Base-by-base conservation (phyloP, 2,797 vertebrate species). In the Pangasius mekongensis region DNA sequence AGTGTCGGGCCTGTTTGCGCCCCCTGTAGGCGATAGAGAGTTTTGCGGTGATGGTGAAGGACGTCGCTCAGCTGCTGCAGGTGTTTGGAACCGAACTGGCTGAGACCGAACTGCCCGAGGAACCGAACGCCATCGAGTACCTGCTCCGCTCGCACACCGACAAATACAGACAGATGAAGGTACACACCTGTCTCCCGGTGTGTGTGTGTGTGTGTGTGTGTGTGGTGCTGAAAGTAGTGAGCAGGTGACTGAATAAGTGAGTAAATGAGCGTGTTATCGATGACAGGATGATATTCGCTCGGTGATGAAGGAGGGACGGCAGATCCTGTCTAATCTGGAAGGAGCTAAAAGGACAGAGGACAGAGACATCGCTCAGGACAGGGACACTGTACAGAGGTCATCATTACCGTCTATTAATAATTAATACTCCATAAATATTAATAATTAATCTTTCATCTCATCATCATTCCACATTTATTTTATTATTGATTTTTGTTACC, bases 1-100 rank as follows among this genome's bases (percentile, higher is more conserved):
- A 80, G 60, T 30, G 27, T 27, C 43, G 30, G 62, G 30, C 83
- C 60, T 89, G 83, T 80, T 80, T 76, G 39, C 27, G 71, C 86
- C 88, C 43, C 82, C 43, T 91, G 64, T 94, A 99, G 98, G 97
- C 98, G 11, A 99, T 99, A 30, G 98, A 99, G 96, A 98, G 96
- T 10, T 99, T 99, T 95, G 98, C 98, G 0, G 96, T 99, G 84
- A 98, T 97, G 0, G 98, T 99, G 92, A 99, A 99, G 93, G 98
- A 99, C 69, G 98, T 98, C 1, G 98, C 98, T 0, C 98, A 99
- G 96, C 94, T 98, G 94, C 93, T 99, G 91, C 98, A 99, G 86
- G 92, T 95, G n/a, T 99, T 99, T 18, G 98, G 98, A 64, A 97
- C 96, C 0, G 98, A 99, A 91, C 91, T 99, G 89, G 97, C 98